phyloP scores from a whole-genome alignment of 2,797 vertebrate species.

The Pseudotriccus pelzelni region DNA sequence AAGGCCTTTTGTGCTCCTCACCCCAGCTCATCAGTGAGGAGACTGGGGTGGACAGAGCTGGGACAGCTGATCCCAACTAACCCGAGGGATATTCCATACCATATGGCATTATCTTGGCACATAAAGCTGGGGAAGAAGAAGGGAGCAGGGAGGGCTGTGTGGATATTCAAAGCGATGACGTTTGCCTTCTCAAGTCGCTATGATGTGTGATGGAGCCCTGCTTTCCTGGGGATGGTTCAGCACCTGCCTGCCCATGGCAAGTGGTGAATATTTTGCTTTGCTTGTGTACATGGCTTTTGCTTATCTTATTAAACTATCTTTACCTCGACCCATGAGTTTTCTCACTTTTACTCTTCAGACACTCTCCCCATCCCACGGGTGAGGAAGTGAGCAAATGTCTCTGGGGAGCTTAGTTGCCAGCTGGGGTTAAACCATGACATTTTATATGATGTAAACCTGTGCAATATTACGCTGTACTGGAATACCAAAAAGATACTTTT shows the following conservation, averaged over 20 bases:
- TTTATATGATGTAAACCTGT: background rate
- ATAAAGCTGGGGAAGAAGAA: background rate
- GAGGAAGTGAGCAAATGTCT: background rate
- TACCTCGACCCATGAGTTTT: background rate
- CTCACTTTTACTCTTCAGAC: background rate
- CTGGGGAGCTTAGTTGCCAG: background rate
- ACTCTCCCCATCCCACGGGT: background rate
- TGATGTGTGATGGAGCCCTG: background rate
- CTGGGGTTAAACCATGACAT: background rate
- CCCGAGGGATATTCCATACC: background rate
- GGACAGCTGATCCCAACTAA: background rate
- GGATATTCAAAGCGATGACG: background rate
- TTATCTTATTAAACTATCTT: background rate
- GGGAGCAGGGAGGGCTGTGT: background rate
- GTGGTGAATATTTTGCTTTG: background rate
- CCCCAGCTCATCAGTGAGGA: background rate
- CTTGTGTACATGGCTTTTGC: background rate
- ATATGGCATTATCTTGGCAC: background rate
- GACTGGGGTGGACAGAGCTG: background rate
- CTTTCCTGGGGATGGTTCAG: background rate
- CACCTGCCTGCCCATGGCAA: background rate
- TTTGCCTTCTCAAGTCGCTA: background rate
- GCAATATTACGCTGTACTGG: background rate
- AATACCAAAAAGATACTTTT: background rate
- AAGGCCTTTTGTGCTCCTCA: background rate